Evolutionary conservation across 2,888 invertebrate genomes (phyloP).

Genomic region (Tupiocoris notatus): DNA sequence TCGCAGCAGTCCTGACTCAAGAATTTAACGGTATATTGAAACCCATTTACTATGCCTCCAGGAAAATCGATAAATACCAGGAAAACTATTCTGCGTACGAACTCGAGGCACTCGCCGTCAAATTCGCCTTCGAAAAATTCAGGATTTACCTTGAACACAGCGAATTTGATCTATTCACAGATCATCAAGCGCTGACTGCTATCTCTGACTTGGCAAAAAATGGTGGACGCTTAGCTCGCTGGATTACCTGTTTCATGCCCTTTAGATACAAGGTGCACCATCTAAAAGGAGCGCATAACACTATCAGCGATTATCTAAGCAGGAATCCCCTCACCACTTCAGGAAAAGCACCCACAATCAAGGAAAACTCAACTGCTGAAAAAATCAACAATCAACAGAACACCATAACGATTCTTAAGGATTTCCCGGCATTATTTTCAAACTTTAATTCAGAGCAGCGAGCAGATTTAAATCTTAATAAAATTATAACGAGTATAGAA

Average conservation of each 20-base stretch:
- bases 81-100: conserved; percentile 19
- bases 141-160: not conserved
- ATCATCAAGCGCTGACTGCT: conserved; percentile 14
- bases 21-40: not conserved
- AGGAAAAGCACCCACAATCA: not conserved
- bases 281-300: conserved; percentile 13
- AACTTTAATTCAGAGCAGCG: not conserved
- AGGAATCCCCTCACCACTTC: not conserved
- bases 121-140: not conserved
- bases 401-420: not conserved
- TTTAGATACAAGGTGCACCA: conserved; percentile 12
- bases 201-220: conserved; percentile 13
- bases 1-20: conserved; percentile 12
- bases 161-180: conserved; percentile 9
- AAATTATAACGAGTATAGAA: not conserved
- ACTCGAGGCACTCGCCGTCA: conserved; percentile 3
- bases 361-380: not conserved
- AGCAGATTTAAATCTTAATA: not conserved
- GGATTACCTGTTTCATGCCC: conserved; percentile 2
- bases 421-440: conserved; percentile 18
- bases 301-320: not conserved
- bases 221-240: conserved; percentile 12
- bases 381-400: not conserved
- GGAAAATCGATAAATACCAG: conserved; percentile 2
- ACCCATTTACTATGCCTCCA: conserved; percentile 6